Conservation (phyloP, 2,797 vertebrate species). For the Danio kyathit region DNA sequence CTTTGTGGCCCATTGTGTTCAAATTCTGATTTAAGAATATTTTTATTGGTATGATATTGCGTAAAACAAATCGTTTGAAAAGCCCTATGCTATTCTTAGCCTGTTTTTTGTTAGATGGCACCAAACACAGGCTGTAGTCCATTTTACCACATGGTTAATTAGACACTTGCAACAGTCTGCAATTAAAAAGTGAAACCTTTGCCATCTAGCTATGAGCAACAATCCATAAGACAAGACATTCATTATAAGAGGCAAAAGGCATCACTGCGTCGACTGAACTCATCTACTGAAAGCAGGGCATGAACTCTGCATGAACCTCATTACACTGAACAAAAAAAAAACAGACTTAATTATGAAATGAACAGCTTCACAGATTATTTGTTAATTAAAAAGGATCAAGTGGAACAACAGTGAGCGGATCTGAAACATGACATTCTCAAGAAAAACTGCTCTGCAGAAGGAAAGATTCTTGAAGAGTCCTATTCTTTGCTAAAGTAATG, state of each 20-base stretch:
- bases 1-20: not conserved
- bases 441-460: not conserved
- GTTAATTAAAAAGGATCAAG: constrained; percentile 30
- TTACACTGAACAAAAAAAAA: constrained; percentile 38
- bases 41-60: not conserved
- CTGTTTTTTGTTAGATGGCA: not conserved
- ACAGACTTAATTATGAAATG: constrained; percentile 7
- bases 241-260: constrained; percentile 26
- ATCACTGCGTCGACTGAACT: not conserved
- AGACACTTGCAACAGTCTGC: constrained; percentile 11
- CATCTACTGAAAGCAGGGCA: constrained; percentile 54
- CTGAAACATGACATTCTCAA: not conserved
- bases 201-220: not conserved
- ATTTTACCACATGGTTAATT: constrained; percentile 8
- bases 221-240: constrained; percentile 13
- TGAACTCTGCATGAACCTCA: constrained; percentile 55
- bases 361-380: constrained; percentile 32
- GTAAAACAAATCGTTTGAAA: not conserved
- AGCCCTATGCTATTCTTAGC: not conserved
- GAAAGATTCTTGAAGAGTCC: not conserved
- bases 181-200: constrained; percentile 6
- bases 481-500: not conserved
- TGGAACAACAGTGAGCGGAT: constrained; percentile 11
- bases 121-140: not conserved
- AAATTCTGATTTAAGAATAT: not conserved